These are phyloP conservation scores for Uria lomvia DNA, from an alignment of 2,113 vertebrate genomes.

Conservation along the genomic window DNA sequence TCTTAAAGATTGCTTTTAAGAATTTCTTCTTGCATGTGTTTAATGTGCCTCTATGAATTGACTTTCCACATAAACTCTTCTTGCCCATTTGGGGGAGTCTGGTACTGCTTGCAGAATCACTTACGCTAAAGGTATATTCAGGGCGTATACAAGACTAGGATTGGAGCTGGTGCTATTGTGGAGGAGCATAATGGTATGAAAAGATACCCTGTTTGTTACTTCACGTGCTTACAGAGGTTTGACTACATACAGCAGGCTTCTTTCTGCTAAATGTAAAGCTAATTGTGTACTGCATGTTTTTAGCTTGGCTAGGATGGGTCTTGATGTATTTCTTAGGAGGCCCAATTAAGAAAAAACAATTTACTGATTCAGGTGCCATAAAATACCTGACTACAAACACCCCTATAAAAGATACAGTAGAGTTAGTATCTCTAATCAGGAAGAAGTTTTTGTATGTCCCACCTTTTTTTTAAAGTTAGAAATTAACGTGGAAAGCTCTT, in stretches of 20 bases:
- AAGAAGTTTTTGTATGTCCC: neutral
- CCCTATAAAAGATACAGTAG: neutral
- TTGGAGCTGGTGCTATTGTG: neutral
- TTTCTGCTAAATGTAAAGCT: neutral
- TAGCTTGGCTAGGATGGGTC: neutral
- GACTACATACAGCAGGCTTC: neutral
- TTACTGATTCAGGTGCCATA: neutral
- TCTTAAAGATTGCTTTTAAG: neutral
- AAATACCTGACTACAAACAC: neutral
- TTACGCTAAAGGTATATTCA: neutral
- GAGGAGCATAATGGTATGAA: neutral
- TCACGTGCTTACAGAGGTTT: neutral
- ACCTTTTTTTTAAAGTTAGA: neutral
- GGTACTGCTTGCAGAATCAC: neutral
- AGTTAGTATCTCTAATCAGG: neutral
- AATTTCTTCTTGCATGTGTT: neutral
- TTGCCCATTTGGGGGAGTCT: conserved; percentile 36
- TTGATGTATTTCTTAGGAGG: neutral
- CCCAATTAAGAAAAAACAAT: neutral
- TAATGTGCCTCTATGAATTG: neutral
- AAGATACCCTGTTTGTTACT: neutral
- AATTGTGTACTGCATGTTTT: neutral
- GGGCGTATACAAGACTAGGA: neutral
- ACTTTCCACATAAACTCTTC: neutral
- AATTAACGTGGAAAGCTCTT: neutral